Percentiles rank a stretch among this genome's conserved stretches.
These are phyloP conservation scores for Lepisosteus oculatus DNA, from an alignment of 2,113 vertebrate species.

Conservation along the genomic window DNA sequence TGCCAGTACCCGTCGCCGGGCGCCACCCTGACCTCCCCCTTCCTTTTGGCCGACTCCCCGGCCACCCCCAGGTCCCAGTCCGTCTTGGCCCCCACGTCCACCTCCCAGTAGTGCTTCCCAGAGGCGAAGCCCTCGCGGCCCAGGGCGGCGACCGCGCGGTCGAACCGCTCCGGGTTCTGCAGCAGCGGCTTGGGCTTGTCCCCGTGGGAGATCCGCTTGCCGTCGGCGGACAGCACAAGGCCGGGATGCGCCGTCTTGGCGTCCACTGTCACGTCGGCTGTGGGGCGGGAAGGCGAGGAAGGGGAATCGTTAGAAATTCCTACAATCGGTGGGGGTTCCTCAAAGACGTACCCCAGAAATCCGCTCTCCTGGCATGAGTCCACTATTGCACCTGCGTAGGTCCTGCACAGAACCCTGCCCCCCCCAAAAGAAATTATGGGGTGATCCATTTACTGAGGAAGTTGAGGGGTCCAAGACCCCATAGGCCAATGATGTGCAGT, in stretches of 20 bases:
- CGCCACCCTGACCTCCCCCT: neutral
- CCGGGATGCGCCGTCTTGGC: slow-evolving; percentile 11
- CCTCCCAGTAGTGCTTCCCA: slow-evolving; percentile 22
- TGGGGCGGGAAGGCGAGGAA: neutral
- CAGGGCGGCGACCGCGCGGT: neutral
- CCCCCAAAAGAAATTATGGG: too few species aligned
- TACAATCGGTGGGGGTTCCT: too few species aligned
- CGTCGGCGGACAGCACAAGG: slow-evolving; percentile 1
- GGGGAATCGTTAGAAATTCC: too few species aligned
- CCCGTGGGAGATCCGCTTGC: neutral
- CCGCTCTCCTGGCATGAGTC: too few species aligned
- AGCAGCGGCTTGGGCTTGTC: neutral
- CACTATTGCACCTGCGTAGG: too few species aligned
- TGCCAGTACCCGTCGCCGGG: slow-evolving; percentile 13
- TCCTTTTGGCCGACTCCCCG: neutral
- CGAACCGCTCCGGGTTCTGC: slow-evolving; percentile 9
- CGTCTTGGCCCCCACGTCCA: slow-evolving; percentile 3
- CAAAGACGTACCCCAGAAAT: too few species aligned
- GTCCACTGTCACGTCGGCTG: slow-evolving; percentile 13
- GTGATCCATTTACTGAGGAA: too few species aligned
- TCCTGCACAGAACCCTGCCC: too few species aligned
- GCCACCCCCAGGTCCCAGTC: slow-evolving; percentile 14
- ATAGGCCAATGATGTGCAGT: too few species aligned
- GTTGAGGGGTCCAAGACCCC: too few species aligned
- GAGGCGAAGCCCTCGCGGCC: slow-evolving; percentile 17